Evolutionary conservation across 1,140 invertebrate species (phyloP).

Genomic region (Procambarus clarkii): DNA sequence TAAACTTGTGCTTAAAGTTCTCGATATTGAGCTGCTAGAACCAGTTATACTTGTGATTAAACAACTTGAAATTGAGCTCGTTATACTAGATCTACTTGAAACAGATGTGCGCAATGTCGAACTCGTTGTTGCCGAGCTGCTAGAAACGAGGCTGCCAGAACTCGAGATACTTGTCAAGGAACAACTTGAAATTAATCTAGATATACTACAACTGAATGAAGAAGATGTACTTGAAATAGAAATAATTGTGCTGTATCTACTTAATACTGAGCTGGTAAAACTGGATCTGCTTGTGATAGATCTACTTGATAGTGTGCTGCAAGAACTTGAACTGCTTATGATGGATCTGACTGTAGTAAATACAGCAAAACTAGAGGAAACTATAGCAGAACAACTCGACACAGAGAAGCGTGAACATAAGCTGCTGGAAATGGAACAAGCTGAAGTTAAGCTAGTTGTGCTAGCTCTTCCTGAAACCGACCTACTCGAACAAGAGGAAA

Average conservation of each 20-base stretch:
- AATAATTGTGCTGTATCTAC: slow-evolving; percentile 14
- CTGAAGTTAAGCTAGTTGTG: too few relatives aligned
- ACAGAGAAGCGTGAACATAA: too few relatives aligned
- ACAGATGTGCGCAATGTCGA: background rate
- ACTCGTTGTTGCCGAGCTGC: background rate
- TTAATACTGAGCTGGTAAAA: background rate
- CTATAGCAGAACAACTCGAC: too few relatives aligned
- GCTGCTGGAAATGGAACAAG: too few relatives aligned
- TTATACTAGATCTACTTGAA: background rate
- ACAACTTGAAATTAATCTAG: slow-evolving; percentile 27
- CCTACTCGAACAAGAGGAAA: too few relatives aligned
- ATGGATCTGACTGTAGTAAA: too few relatives aligned
- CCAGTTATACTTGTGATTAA: background rate
- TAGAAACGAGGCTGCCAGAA: background rate
- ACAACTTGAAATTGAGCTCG: background rate
- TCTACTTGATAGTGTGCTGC: slow-evolving; percentile 19
- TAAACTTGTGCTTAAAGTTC: background rate
- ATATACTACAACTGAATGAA: slow-evolving; percentile 21
- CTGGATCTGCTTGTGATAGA: background rate
- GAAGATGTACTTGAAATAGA: slow-evolving; percentile 18
- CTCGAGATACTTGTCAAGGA: slow-evolving; percentile 25
- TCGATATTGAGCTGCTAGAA: background rate
- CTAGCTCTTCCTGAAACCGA: too few relatives aligned
- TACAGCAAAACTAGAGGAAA: too few relatives aligned
- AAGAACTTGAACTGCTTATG: too few relatives aligned